A percentile compares a stretch with the other conserved stretches of the same genome.
Conservation (phyloP, 2,888 invertebrate species). For the Deroplatys truncata region DNA sequence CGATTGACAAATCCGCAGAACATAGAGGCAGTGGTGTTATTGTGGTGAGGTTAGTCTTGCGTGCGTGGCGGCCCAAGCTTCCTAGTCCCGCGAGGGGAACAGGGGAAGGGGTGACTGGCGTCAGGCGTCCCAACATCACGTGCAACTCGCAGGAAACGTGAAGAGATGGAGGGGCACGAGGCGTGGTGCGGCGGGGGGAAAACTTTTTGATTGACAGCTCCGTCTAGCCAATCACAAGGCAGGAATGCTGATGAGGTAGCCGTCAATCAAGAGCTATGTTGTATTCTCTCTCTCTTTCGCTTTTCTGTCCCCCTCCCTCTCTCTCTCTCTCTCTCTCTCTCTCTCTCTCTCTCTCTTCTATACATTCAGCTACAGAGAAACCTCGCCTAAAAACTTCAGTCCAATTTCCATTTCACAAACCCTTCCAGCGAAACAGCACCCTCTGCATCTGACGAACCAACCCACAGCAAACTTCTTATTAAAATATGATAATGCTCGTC, state of each 20-base stretch:
- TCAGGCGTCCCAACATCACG: slow-evolving; percentile 1
- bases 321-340: slow-evolving; percentile 16
- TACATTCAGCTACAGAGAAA: not conserved
- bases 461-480: slow-evolving; percentile 21
- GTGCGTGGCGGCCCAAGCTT: not conserved
- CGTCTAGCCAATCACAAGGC: slow-evolving; percentile 72
- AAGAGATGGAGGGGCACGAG: slow-evolving; percentile 9
- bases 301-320: not conserved
- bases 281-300: slow-evolving; percentile 6
- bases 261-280: slow-evolving; percentile 59
- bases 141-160: slow-evolving; percentile 1
- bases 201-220: slow-evolving; percentile 75
- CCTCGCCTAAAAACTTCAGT: slow-evolving; percentile 38
- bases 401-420: slow-evolving; percentile 32
- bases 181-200: slow-evolving; percentile 7
- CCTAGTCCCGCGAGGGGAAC: too few species aligned
- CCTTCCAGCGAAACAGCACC: slow-evolving; percentile 6
- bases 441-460: not conserved
- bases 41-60: not conserved
- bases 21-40: not conserved
- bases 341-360: not conserved
- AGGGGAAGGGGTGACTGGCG: not conserved
- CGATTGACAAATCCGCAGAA: not conserved
- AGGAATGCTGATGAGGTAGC: slow-evolving; percentile 70
- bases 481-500: slow-evolving; percentile 29